Base-by-base conservation (phyloP, 2,113 vertebrate species). In the Carassius carassius region DNA sequence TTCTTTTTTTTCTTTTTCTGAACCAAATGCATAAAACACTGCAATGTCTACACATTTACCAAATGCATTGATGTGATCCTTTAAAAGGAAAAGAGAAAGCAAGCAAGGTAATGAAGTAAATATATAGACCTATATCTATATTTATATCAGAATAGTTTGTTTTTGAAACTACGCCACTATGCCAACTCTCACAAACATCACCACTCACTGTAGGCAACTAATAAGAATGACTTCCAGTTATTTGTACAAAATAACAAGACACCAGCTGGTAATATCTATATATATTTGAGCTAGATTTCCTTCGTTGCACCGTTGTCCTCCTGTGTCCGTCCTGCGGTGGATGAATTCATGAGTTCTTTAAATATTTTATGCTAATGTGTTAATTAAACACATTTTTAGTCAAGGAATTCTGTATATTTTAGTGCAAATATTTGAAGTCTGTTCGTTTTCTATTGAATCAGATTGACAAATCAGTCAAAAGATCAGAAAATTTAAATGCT, bases 1-100 rank as follows among this genome's bases (percentile, higher is more conserved):
- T 29, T 29, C 2, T 29, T 44, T 44, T 41, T 44, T 44, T 44
- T 44, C 56, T 89, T 88, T 75, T 87, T 76, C 51, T 80, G 93
- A 94, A 90, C 94, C 93, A 94, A 94, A 94, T 92, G 92, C 86
- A 82, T 92, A 62, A 92, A 91, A 87, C 90, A 90, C 93, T 93
- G 92, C 94, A 94, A 94, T 85, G 89, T 93, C 86, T 85, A 84
- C 84, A 90, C 60, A 41, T 88, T 92, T 91, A 95, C 94, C 94
- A 95, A 95, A 19, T 11, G 62, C 62, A 21, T 17, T 19, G 23
- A 29, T 65, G 41, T 14, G 12, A 2, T 72, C 56, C 29, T 41
- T 49, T 56, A 65, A 37, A 14, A 69, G 14, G 32, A n/a, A 25
- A 54, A 41, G 63, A 23, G 47, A 23, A 54, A 56, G 63, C 21